A percentile compares a stretch with the other conserved stretches of the same genome.
phyloP scores from a whole-genome alignment of 2,113 vertebrate species.

The Epinephelus cyanopodus region DNA sequence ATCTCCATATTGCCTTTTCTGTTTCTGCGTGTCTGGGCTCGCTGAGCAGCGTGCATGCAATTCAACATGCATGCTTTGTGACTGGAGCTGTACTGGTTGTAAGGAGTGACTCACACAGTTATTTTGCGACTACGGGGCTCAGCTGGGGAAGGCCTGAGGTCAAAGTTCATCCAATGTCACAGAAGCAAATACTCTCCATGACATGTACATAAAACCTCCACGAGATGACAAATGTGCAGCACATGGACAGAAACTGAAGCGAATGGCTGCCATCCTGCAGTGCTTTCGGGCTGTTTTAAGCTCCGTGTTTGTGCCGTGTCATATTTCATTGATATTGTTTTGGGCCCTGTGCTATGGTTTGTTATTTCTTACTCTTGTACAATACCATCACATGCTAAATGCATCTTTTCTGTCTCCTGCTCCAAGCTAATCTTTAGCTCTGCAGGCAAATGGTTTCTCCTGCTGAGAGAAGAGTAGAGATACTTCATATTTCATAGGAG shows the following conservation, averaged over 20 bases:
- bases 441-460: conserved; percentile 61
- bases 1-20: conserved; percentile 20
- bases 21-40: conserved; percentile 37
- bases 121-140: conserved; percentile 43
- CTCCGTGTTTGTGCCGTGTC: conserved; percentile 47
- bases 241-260: conserved; percentile 26
- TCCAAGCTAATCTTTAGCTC: conserved; percentile 68
- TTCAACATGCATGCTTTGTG: conserved; percentile 43
- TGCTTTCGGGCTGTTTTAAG: conserved; percentile 41
- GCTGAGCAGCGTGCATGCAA: conserved; percentile 12
- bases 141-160: conserved; percentile 32
- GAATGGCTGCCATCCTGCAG: conserved; percentile 41
- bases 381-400: conserved; percentile 51
- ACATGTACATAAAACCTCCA: conserved; percentile 49
- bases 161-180: conserved; percentile 61
- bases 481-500: conserved; percentile 45
- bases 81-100: conserved; percentile 47
- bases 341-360: conserved; percentile 34
- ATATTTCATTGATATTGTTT: conserved; percentile 56
- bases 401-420: conserved; percentile 47
- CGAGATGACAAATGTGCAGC: conserved; percentile 45
- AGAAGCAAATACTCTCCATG: conserved; percentile 37
- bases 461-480: conserved; percentile 62
- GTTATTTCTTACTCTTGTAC: conserved; percentile 48
- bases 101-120: conserved; percentile 53